Evolutionary conservation across 2,113 vertebrate species (phyloP), one percentile per base, ranked within the genome.

Genomic region (Rhinopithecus roxellana): DNA sequence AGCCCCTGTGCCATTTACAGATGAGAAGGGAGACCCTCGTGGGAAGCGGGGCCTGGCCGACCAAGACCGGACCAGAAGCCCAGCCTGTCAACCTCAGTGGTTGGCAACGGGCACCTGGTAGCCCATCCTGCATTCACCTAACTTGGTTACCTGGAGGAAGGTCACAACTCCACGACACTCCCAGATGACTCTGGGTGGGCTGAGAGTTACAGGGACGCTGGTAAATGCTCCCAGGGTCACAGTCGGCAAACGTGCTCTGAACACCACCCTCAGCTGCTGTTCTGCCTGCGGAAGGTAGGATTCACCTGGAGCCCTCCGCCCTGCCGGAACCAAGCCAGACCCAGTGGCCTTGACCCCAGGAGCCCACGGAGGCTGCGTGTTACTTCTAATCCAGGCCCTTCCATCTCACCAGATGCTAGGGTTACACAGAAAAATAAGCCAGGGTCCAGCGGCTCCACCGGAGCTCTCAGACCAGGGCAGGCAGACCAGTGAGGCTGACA

Each of bases 281-380:
- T 6, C 4, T 12, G 0, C 32, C 55, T 40, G 11, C 2, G 35
- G 55, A 50, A 35, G 1, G 6, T 23, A 61, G n/a, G 23, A 6
- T 35, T 13, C 61, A 6, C 12, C 6, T 64, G 61, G 61, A 27
- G 27, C 27, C 27, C 61, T 64, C 61, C 5, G 11, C 52, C 16
- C 35, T 0, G 8, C 59, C 30, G 0, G 3, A 48, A 61, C 45
- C 48, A n/a, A 0, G 5, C 22, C 48, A 50, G 52, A 32, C 43
- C 27, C 4, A 13, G 61, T 30, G 38, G 0, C 79, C 22, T 77
- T 3, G 3, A n/a, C 69, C 69, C 18, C 52, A 5, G 57, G 57
- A 67, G 70, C 69, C 72, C 43, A 61, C 35, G 7, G 55, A 40
- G 59, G 55, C 16, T 8, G 16, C 2, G 6, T 4, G 13, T 22